Evolutionary conservation across 2,797 vertebrate species (phyloP).

Genomic region (Lerista edwardsae): DNA sequence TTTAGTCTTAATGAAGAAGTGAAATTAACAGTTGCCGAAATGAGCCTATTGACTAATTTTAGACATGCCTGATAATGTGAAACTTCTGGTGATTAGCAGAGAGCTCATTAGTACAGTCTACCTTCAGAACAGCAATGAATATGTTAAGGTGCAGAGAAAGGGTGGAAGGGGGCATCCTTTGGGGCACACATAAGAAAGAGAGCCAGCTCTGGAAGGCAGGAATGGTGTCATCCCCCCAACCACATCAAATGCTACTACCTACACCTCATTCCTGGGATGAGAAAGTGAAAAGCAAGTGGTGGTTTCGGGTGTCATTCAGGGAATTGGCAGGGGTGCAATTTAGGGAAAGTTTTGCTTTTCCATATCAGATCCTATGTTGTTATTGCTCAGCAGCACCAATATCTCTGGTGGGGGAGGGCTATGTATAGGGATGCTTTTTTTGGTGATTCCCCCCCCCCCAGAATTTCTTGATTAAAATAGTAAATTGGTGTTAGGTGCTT

Average conservation of each 20-base stretch:
- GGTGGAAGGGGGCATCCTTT: background rate
- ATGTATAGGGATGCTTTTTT: no score
- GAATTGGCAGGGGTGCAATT: no score
- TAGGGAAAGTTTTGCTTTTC: background rate
- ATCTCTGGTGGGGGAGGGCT: no score
- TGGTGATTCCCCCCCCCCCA: no score
- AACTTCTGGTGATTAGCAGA: background rate
- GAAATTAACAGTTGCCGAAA: slow-evolving; percentile 15
- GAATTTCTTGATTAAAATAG: no score
- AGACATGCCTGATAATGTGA: background rate
- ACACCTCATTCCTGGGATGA: background rate
- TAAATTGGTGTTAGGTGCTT: no score
- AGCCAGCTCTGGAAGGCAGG: background rate
- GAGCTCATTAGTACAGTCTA: background rate
- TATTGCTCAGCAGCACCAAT: no score
- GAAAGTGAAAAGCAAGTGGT: background rate
- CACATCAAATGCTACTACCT: background rate
- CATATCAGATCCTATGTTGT: no score
- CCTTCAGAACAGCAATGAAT: background rate
- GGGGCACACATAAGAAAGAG: background rate
- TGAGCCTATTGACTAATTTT: slow-evolving; percentile 1
- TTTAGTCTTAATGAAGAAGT: background rate
- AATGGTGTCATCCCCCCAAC: background rate
- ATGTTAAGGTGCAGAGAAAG: background rate
- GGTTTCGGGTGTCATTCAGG: background rate